Conservation (phyloP, 2,797 vertebrate genomes). For the Microctenopoma lineatum region DNA sequence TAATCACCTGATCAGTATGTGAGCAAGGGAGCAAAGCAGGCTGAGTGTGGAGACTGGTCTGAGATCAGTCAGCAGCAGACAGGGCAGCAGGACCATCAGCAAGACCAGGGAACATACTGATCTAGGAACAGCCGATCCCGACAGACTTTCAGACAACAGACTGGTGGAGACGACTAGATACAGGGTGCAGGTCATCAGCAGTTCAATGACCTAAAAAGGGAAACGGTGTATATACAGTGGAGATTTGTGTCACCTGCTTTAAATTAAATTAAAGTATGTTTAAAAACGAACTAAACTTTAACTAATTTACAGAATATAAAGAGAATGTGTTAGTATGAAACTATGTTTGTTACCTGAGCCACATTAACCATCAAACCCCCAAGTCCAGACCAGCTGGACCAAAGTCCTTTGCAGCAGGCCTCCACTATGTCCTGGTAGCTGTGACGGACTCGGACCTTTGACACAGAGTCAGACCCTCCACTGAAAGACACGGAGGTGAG, state of each 20-base stretch:
- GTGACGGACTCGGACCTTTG: constrained; percentile 77
- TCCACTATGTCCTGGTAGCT: constrained; percentile 86
- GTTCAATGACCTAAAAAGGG: constrained; percentile 75
- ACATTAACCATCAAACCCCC: constrained; percentile 79
- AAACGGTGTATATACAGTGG: too few relatives aligned
- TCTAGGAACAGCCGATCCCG: constrained; percentile 69
- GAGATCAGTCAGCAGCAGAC: constrained; percentile 84
- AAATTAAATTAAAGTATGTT: background rate
- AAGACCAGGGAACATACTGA: constrained; percentile 80
- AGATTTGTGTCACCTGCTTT: background rate
- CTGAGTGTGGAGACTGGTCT: constrained; percentile 84
- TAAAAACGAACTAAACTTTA: background rate
- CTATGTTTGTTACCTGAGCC: constrained; percentile 70
- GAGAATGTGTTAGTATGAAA: background rate
- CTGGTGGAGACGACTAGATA: constrained; percentile 85
- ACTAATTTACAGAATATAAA: background rate
- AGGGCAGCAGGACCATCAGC: constrained; percentile 82
- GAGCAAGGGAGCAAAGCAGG: constrained; percentile 87
- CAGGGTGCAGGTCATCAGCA: constrained; percentile 85
- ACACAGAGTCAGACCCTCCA: constrained; percentile 31
- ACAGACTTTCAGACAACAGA: constrained; percentile 82
- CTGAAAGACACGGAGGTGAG: constrained; percentile 41
- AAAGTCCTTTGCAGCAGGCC: constrained; percentile 79
- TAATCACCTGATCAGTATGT: constrained; percentile 82
- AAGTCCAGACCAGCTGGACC: constrained; percentile 73